These are phyloP conservation scores for Lontra canadensis DNA, from an alignment of 2,113 vertebrate species.

Conservation along the genomic window DNA sequence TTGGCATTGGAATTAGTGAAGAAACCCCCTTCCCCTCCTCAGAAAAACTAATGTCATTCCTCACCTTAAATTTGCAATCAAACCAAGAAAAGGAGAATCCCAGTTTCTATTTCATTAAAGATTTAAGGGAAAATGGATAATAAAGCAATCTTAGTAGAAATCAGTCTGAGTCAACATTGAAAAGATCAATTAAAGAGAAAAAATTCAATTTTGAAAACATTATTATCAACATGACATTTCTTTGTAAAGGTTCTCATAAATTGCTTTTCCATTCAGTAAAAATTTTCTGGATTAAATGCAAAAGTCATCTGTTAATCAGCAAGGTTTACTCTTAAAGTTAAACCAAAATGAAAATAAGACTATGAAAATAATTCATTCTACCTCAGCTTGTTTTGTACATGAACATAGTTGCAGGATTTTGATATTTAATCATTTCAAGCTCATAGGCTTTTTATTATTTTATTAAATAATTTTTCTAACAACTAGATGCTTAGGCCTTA, in stretches of 20 bases:
- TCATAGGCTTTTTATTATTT: neutral
- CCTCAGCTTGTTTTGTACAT: neutral
- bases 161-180: neutral
- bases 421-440: neutral
- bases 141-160: neutral
- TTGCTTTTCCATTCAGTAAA: conserved; percentile 31
- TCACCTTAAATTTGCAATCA: neutral
- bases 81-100: neutral
- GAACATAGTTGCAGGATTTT: neutral
- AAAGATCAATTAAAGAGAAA: conserved; percentile 54
- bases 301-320: conserved; percentile 25
- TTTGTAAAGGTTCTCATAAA: conserved; percentile 39
- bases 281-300: conserved; percentile 6
- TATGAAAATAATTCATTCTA: conserved; percentile 16
- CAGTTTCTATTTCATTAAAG: conserved; percentile 2
- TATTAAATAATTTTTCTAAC: neutral
- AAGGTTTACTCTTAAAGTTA: conserved; percentile 22
- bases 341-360: conserved; percentile 23
- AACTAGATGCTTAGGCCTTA: neutral
- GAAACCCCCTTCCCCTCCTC: neutral
- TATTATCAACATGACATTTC: conserved; percentile 59
- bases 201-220: conserved; percentile 24
- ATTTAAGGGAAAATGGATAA: neutral
- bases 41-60: neutral
- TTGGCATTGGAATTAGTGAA: neutral